These are phyloP conservation scores for Norana najaformis DNA, from an alignment of 2,888 invertebrate species.

Conservation along the genomic window DNA sequence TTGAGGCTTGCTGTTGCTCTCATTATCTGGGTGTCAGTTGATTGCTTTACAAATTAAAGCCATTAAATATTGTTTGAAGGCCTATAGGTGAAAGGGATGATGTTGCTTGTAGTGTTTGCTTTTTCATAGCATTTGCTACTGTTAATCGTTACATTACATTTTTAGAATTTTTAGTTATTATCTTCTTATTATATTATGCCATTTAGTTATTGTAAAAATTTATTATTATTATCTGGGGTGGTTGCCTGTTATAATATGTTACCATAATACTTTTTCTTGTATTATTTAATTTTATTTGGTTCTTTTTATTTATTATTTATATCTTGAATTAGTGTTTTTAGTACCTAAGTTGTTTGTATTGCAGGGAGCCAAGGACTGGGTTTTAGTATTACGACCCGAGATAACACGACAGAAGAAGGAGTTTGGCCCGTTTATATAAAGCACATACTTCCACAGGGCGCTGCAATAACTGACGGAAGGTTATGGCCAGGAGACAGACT, in stretches of 20 bases:
- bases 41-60: too few relatives aligned
- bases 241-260: background rate
- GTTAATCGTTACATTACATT: background rate
- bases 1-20: background rate
- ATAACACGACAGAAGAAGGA: conserved; percentile 87
- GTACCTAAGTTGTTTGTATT: background rate
- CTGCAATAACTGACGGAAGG: conserved; percentile 91
- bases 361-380: conserved; percentile 75
- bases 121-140: background rate
- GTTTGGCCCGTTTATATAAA: conserved; percentile 97
- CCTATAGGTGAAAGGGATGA: background rate
- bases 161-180: background rate
- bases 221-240: background rate
- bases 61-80: background rate
- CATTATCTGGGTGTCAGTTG: background rate
- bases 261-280: background rate
- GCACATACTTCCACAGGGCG: conserved; percentile 86
- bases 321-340: background rate
- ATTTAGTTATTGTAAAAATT: background rate
- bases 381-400: conserved; percentile 94
- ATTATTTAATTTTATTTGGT: background rate
- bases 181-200: background rate
- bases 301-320: background rate
- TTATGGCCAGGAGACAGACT: conserved; percentile 89
- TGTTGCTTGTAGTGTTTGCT: background rate